Base-by-base conservation (phyloP, 2,888 invertebrate genomes). In the Spialia ferax region DNA sequence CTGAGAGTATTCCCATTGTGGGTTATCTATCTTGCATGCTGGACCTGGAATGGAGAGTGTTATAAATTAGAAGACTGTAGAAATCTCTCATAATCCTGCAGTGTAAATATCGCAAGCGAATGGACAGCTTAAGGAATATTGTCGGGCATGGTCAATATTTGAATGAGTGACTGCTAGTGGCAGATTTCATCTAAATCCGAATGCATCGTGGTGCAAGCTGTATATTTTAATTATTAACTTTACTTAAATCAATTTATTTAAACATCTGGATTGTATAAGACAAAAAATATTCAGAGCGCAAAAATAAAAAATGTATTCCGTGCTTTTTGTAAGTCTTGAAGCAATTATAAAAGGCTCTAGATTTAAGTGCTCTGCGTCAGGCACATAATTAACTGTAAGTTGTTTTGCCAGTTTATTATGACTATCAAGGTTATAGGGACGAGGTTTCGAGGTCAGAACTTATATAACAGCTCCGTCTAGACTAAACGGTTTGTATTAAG, bases 1-100 rank as follows among this genome's bases (percentile, higher is more conserved):
- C 93, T 10, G 94, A 80, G 56, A 86, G 72, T 23, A 92, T 77
- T 4, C 84, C 89, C 93, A 93, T 93, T 61, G 59, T 85, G 55
- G n/a, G n/a, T 10, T 68, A 56, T 62, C 56, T 62, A 18, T 61
- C 56, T 38, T 48, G 56, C 62, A 67, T 67, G 48, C 48, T 67
- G 62, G n/a, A 48, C 26, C 67, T 67, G 62, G 13, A 62, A 67
- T 38, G 11, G 6, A 10, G 18, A 35, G 3, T 22, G 29, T 55
- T 52, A 6, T 6, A 6, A 23, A 6, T 52, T 23, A 23, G 13
- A 52, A 50, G 10, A 13, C 22, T 50, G 22, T 7, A 50, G 5
- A 20, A 22, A 18, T n/a, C 6, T 3, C 10, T n/a, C n/a, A n/a
- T n/a, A n/a, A n/a, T n/a, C n/a, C n/a, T n/a, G n/a, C n/a, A n/a